A percentile compares a stretch with the other conserved stretches of the same genome.
Conservation (phyloP, 2,113 vertebrate genomes). For the Sigmodon hispidus region DNA sequence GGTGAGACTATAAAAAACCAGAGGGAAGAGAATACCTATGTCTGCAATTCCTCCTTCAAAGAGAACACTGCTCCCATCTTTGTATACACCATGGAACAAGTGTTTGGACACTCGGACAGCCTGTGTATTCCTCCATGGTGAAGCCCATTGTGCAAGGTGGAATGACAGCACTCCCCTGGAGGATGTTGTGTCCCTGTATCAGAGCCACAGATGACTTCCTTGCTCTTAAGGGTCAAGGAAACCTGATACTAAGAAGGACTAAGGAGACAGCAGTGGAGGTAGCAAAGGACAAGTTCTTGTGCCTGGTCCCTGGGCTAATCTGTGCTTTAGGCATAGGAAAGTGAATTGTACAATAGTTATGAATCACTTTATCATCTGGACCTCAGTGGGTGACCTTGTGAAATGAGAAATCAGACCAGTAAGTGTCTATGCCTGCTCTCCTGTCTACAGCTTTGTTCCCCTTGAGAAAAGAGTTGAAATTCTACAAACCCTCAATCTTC, state of each 20-base stretch:
- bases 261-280: no score
- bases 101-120: fast-evolving
- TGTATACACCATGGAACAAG: fast-evolving
- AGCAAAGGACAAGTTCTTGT: fast-evolving
- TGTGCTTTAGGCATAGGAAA: fast-evolving
- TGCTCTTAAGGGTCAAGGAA: no score
- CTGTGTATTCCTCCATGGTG: not conserved
- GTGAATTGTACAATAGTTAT: not conserved
- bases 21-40: not conserved
- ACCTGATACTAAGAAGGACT: fast-evolving
- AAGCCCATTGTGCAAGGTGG: not conserved
- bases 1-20: not conserved
- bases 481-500: not conserved
- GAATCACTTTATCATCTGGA: not conserved
- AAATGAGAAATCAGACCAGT: not conserved
- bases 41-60: not conserved
- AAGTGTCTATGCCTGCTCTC: not conserved
- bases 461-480: not conserved
- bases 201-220: not conserved
- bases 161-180: fast-evolving
- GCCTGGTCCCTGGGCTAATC: fast-evolving
- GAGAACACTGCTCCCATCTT: not conserved
- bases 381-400: not conserved
- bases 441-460: not conserved
- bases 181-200: not conserved